Base-by-base conservation (phyloP, 2,113 vertebrate genomes). In the Crotalus helleri region DNA sequence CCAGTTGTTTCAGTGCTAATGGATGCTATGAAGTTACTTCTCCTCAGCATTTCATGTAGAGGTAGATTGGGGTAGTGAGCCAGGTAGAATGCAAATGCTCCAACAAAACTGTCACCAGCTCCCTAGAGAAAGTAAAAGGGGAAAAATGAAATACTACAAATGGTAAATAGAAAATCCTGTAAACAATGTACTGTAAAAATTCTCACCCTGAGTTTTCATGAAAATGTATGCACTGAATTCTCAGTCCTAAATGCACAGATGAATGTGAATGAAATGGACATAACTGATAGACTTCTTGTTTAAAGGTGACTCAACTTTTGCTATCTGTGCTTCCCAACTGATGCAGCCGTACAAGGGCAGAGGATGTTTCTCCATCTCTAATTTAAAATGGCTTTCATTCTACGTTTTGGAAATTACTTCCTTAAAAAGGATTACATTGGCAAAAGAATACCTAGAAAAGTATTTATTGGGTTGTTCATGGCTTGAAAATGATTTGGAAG, bases 91-190 rank as follows among this genome's bases (percentile, higher is more conserved):
- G 99, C 99, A 96, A 99, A 90, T 0, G 99, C 98, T 87, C 99
- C 99, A 87, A 99, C 98, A 95, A 99, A 99, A 96, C 99, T 99
- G 97, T 99, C 99, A 58, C 99, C 99, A 90, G 99, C 99, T 2
- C 99, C 99, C 99, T 99, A 96, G 96, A 95, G 39, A 95, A 96
- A 97, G 39, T 95, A 94, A 96, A 21, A 94, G 94, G n/a, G 88
- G 96, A 90, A 90, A 15, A 93, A 44, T 19, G 11, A 58, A 0
- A 8, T 87, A 54, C 58, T 64, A 59, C 15, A 88, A 46, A 54
- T 55, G 17, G 8, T 61, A 59, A 26, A 46, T 86, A 87, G 94
- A 93, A 95, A 94, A 89, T 93, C 33, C 94, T 93, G 15, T 15
- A 53, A 33, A 39, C 23, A 5, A 26, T 44, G 9, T 89, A 23